Base-by-base conservation (phyloP, 2,888 invertebrate genomes). In the Thymelicus lineola region DNA sequence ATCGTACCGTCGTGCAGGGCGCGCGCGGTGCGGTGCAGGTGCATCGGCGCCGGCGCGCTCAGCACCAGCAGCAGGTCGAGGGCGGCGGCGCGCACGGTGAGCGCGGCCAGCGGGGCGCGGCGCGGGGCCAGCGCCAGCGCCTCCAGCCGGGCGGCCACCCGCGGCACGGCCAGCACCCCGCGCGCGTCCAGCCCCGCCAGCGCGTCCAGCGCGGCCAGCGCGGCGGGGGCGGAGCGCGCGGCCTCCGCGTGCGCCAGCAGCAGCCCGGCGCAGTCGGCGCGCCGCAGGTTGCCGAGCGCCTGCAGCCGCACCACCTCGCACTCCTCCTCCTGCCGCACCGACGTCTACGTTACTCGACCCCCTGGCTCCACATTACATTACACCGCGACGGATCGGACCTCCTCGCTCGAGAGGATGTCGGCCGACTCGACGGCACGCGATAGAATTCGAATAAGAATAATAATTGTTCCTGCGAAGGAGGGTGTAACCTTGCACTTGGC, bases 201-300 rank as follows among this genome's bases (percentile, higher is more conserved):
- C 61, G 70, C 68, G 10, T 9, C 36, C 28, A 55, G 60, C 63
- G 80, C 77, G 72, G 73, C 69, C 28, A 76, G 75, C 70, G 77
- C 79, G 15, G 75, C 76, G 42, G 42, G 9, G 10, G 42, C 42
- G 0, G 42, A 12, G 42, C 42, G 42, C 42, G 42, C 42, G 42
- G 10, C 4, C 42, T 42, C 42, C 10, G 42, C 42, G 62, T 83
- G 78, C 74, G 75, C 63, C 73, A 85, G 79, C 77, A 87, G 79
- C 77, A 77, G 68, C 68, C 79, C 82, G 38, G 74, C 77, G 46
- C 76, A 62, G 76, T 81, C 85, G n/a, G 76, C 80, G 79, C 80
- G 80, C 50, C 81, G 82, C 82, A 86, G 77, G 82, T 84, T 83
- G 75, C 80, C 89, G 60, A 89, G 82, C 76, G 90, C 88, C 45